phyloP scores from a whole-genome alignment of 2,113 vertebrate species.

The Ceyx melanurus region DNA sequence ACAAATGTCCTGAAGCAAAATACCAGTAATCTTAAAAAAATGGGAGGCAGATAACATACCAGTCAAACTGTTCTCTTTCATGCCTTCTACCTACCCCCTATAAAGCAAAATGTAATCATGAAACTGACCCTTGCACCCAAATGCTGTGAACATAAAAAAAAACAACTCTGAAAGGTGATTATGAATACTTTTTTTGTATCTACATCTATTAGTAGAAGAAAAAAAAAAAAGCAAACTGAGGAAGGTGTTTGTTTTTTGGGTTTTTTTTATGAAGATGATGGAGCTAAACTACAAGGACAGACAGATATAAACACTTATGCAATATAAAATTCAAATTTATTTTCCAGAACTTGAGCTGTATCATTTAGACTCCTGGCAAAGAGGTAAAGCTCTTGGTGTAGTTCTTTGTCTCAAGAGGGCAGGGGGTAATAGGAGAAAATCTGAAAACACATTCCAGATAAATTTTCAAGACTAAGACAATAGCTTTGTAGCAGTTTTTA shows the following conservation, averaged over 20 bases:
- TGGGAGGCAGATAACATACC: neutral
- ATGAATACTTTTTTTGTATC: neutral
- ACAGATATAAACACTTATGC: accelerated
- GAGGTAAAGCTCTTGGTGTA: neutral
- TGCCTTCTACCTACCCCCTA: neutral
- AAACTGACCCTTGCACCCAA: neutral
- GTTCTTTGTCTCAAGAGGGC: neutral
- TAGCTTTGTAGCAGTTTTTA: neutral
- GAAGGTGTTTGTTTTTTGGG: neutral
- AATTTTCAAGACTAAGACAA: neutral
- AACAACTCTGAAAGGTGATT: neutral
- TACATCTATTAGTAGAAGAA: neutral
- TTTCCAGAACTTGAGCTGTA: neutral
- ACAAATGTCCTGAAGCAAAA: slow-evolving; percentile 50
- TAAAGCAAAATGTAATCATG: neutral
- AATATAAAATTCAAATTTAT: neutral
- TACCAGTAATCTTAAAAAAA: slow-evolving; percentile 23
- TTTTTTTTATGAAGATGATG: neutral
- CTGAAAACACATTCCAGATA: neutral
- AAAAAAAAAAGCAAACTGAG: neutral
- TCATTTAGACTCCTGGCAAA: neutral
- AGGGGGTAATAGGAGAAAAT: neutral
- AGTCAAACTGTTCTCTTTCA: slow-evolving; percentile 4
- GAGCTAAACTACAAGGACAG: neutral
- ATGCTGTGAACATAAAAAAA: neutral